Evolutionary conservation across 2,797 vertebrate species (phyloP), one percentile per base, ranked within the genome.

Genomic region (Galagoides demidoff): DNA sequence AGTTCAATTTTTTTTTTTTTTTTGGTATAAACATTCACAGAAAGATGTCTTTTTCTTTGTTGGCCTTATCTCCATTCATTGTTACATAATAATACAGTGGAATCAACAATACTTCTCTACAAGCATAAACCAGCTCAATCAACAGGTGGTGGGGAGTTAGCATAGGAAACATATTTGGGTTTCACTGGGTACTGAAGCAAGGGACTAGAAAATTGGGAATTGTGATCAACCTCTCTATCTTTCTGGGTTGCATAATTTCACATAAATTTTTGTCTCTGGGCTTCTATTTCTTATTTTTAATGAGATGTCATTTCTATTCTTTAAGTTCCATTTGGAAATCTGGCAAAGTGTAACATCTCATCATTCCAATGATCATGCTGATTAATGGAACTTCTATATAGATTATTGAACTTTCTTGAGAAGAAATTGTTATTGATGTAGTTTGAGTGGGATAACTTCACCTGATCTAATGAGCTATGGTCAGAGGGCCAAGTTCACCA

Each of bases 231-330:
- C 3, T 59, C 3, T 81, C 20, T 29, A 5, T 90, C n/a, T 90
- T 83, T 94, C 34, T 55, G 23, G 43, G 2, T 12, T 90, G 17
- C 7, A 19, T 68, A 68, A 91, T 39, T 85, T 91, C 34, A 88
- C 2, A 8, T 31, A 45, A 23, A 19, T 64, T 59, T 89, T 57
- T 57, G 3, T 76, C 31, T 81, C n/a, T 27, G 5, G 43, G 29
- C 25, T 76, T 82, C 29, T 87, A 3, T 23, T 90, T 82, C 27
- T 77, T n/a, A 87, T 55, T 89, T 97, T 90, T 43, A 49, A 31
- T 12, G 39, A 84, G 9, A 57, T 1, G 73, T 2, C 3, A 8
- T 97, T 81, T 63, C 23, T 86, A 8, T 79, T 37, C 4, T 20
- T 83, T 73, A 64, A 45, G 7, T 61, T 79, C 25, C 22, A 79